These are phyloP conservation scores for Heliconius sara DNA, from an alignment of 2,888 invertebrate genomes.

Conservation along the genomic window DNA sequence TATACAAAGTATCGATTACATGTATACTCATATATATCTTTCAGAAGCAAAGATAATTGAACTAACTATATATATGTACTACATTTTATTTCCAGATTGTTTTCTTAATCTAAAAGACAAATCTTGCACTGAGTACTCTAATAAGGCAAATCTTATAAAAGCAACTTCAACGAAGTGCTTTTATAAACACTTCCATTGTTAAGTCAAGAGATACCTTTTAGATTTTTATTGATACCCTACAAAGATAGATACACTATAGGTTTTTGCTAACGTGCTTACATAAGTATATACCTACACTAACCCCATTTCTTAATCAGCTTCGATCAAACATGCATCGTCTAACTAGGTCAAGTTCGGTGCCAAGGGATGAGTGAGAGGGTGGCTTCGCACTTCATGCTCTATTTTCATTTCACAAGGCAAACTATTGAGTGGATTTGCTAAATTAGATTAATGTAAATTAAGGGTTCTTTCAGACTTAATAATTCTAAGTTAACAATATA, in stretches of 20 bases:
- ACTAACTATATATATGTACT: neutral
- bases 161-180: slow-evolving; percentile 6
- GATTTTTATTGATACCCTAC: slow-evolving; percentile 44
- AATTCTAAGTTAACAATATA: neutral
- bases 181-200: slow-evolving; percentile 27
- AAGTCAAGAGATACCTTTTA: slow-evolving; percentile 34
- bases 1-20: neutral
- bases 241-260: slow-evolving; percentile 32
- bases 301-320: slow-evolving; percentile 49
- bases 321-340: slow-evolving; percentile 53
- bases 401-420: slow-evolving; percentile 41
- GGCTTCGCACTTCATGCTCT: slow-evolving; percentile 38
- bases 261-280: slow-evolving; percentile 46
- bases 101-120: slow-evolving; percentile 12
- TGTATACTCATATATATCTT: neutral
- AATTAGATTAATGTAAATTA: slow-evolving; percentile 26
- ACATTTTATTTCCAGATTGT: neutral
- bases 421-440: slow-evolving; percentile 30
- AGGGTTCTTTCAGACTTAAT: slow-evolving; percentile 11
- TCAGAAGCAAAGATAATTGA: neutral
- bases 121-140: slow-evolving; percentile 24
- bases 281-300: slow-evolving; percentile 43
- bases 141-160: slow-evolving; percentile 17
- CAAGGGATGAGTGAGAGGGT: slow-evolving; percentile 45
- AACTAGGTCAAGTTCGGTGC: slow-evolving; percentile 51